Base-by-base conservation (phyloP, 2,797 vertebrate species). In the Rhabdomys pumilio region DNA sequence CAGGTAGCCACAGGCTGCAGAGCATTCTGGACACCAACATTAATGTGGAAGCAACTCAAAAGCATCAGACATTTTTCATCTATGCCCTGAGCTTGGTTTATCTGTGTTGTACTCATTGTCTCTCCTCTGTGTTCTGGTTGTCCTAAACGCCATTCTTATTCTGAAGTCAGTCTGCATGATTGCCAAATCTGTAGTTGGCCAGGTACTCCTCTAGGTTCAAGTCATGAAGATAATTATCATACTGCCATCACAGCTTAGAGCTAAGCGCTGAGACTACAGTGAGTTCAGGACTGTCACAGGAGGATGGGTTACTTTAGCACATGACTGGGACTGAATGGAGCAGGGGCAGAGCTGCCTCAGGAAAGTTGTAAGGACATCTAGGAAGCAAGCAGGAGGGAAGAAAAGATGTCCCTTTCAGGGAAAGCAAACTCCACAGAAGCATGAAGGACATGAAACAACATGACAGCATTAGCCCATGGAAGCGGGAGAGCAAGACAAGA, bases 211-310 rank as follows among this genome's bases (percentile, higher is more conserved):
- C 34, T 53, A 8, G 34, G n/a, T 61, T 7, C 29, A 9, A 47
- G 67, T n/a, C 44, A 9, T 22, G 17, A 2, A 59, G 22, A 0
- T 1, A 34, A 24, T 26, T 11, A 4, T 34, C 17, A 3, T 11
- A 11, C 0, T 17, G 19, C 29, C 20, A 6, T 17, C 20, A 57
- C 20, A 26, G 41, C 15, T n/a, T 26, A 5, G 47, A 2, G 17
- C 55, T 59, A 0, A 55, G 14, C 4, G 1, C 26, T 7, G 0
- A n/a, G 44, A 61, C 19, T 0, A 14, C 44, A 57, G 31, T 22
- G 9, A 59, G 26, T 31, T 4, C 8, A 8, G 53, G 20, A 1
- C 6, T 34, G 44, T 53, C 29, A 0, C 0, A 19, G 13, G 57
- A 55, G 12, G 17, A 38, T 13, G 24, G 57, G 17, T 11, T 1